phyloP scores from a whole-genome alignment of 1,140 invertebrate genomes.

The Cydia fagiglandana region DNA sequence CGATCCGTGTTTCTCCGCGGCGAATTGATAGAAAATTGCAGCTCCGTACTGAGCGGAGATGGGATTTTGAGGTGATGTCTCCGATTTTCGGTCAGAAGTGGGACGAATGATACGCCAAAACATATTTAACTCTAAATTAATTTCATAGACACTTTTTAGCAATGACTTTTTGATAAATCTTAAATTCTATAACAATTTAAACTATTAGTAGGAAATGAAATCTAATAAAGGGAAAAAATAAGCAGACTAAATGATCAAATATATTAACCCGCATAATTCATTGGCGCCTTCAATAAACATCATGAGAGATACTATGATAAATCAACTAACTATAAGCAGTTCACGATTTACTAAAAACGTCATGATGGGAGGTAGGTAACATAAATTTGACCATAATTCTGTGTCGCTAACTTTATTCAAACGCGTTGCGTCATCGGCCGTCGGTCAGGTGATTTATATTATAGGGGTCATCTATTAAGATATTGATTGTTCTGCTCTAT shows the following conservation, averaged over 20 bases:
- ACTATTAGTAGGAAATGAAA: neutral
- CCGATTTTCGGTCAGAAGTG: slow-evolving; percentile 16
- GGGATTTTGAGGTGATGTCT: slow-evolving; percentile 17
- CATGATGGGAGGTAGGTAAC: slow-evolving; percentile 12
- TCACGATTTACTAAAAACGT: slow-evolving; percentile 8
- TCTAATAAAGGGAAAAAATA: neutral
- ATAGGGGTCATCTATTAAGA: slow-evolving; percentile 19
- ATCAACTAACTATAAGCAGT: slow-evolving; percentile 11
- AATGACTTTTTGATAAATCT: neutral
- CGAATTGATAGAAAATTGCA: slow-evolving; percentile 26
- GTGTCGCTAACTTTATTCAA: slow-evolving; percentile 20
- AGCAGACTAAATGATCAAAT: neutral
- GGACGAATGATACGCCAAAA: neutral
- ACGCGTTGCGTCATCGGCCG: slow-evolving; percentile 1
- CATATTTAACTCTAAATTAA: neutral
- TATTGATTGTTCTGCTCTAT: neutral
- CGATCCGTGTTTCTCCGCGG: slow-evolving; percentile 32
- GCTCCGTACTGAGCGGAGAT: neutral
- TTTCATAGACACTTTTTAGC: neutral
- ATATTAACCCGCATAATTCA: neutral
- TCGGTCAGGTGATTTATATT: slow-evolving; percentile 16
- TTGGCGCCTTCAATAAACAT: neutral
- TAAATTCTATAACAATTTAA: neutral
- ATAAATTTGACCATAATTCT: slow-evolving; percentile 28
- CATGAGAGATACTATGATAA: neutral